Evolutionary conservation across 2,113 vertebrate genomes (phyloP).

Genomic region (Canis aureus): DNA sequence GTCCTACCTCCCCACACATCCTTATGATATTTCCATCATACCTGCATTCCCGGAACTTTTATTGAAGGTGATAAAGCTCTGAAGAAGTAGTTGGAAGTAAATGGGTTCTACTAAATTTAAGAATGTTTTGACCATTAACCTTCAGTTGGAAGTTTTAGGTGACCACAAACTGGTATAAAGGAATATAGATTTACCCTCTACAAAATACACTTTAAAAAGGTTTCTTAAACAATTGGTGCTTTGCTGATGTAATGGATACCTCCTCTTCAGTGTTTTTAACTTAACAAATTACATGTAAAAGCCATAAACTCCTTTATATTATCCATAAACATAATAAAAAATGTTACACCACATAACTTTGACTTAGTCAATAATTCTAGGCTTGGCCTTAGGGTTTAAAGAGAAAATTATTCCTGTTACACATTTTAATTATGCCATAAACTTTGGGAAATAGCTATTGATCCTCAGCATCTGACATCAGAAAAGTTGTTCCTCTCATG

Average conservation of each 20-base stretch:
- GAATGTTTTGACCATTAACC: conserved; percentile 61
- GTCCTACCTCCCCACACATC: neutral
- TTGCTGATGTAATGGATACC: conserved; percentile 70
- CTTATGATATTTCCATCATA: conserved; percentile 32
- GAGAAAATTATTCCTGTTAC: conserved; percentile 89
- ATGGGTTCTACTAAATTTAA: conserved; percentile 64
- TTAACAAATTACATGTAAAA: conserved; percentile 86
- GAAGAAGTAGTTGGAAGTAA: conserved; percentile 54
- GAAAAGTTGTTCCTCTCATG: conserved; percentile 80
- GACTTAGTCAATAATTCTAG: conserved; percentile 88
- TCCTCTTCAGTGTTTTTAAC: conserved; percentile 79
- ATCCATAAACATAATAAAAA: conserved; percentile 89
- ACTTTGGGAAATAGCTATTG: conserved; percentile 89
- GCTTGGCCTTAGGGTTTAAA: conserved; percentile 86
- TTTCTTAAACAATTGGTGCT: conserved; percentile 69
- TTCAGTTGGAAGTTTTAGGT: conserved; percentile 61
- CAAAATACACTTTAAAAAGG: conserved; percentile 52
- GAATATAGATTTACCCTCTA: neutral
- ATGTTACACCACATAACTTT: conserved; percentile 84
- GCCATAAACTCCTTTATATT: conserved; percentile 85
- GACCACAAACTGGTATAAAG: conserved; percentile 16
- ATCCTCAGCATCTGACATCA: conserved; percentile 88
- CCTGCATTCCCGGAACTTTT: conserved; percentile 52
- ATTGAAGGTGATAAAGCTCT: conserved; percentile 62
- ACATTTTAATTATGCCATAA: conserved; percentile 92